Conservation (phyloP, 2,113 vertebrate genomes). For the Tragulus kanchil region DNA sequence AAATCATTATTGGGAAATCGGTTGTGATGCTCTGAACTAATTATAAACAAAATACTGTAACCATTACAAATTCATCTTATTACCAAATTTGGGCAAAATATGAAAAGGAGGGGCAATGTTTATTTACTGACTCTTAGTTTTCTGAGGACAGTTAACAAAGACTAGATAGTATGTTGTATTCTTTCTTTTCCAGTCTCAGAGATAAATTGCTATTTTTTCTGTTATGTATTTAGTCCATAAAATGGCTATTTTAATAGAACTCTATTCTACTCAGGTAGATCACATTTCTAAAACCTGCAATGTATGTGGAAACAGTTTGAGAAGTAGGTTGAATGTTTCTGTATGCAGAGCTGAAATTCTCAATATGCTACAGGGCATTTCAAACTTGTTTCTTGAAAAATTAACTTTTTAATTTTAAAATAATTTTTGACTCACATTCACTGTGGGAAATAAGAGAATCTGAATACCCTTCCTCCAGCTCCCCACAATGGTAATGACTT, state of each 20-base stretch:
- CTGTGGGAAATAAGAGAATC: background rate
- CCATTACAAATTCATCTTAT: background rate
- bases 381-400: background rate
- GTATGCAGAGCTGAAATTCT: background rate
- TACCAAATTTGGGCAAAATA: background rate
- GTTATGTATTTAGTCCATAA: background rate
- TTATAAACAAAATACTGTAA: constrained; percentile 6
- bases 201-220: background rate
- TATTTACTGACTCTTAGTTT: background rate
- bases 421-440: background rate
- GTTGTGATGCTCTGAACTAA: background rate
- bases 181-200: background rate
- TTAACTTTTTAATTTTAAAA: background rate
- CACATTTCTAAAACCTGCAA: too few relatives aligned
- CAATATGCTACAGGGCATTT: background rate
- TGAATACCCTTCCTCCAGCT: background rate
- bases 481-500: background rate
- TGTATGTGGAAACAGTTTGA: background rate
- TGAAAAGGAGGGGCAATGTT: background rate
- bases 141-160: background rate
- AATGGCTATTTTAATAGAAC: too few relatives aligned
- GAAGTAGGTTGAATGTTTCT: background rate
- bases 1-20: background rate
- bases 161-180: background rate
- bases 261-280: too few relatives aligned